Evolutionary conservation across 2,797 vertebrate species (phyloP).

Genomic region (Nyctalus aviator): DNA sequence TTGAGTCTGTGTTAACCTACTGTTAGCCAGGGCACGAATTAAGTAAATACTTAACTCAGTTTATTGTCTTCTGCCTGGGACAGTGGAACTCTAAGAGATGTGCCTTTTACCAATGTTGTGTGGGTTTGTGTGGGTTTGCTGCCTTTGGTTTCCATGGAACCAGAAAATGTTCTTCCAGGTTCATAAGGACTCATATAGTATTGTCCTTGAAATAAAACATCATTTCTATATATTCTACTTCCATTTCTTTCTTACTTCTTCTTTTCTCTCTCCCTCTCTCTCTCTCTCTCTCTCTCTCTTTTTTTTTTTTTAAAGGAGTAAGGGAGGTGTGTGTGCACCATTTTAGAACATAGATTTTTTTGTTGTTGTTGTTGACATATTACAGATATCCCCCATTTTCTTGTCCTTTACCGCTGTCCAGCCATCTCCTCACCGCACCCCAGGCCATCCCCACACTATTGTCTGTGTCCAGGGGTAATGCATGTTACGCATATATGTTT

Average conservation of each 20-base stretch:
- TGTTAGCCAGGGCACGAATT: background rate
- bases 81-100: background rate
- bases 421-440: background rate
- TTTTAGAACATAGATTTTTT: conserved; percentile 6
- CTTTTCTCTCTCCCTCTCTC: no score
- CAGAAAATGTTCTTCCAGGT: background rate
- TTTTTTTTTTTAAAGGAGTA: background rate
- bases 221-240: background rate
- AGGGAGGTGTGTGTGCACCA: background rate
- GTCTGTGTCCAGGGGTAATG: background rate
- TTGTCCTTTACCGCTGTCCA: background rate
- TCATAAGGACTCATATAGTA: background rate
- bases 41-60: conserved; percentile 32
- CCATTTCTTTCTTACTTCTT: background rate
- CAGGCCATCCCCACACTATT: background rate
- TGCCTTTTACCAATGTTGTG: conserved; percentile 6
- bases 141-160: background rate
- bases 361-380: background rate
- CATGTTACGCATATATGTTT: background rate
- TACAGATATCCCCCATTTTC: background rate
- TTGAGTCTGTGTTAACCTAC: background rate
- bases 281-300: background rate
- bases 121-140: background rate
- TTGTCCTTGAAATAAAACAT: background rate
- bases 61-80: background rate